These are phyloP conservation scores for Microctonus aethiopoides DNA, from an alignment of 2,888 invertebrate species.

Conservation along the genomic window DNA sequence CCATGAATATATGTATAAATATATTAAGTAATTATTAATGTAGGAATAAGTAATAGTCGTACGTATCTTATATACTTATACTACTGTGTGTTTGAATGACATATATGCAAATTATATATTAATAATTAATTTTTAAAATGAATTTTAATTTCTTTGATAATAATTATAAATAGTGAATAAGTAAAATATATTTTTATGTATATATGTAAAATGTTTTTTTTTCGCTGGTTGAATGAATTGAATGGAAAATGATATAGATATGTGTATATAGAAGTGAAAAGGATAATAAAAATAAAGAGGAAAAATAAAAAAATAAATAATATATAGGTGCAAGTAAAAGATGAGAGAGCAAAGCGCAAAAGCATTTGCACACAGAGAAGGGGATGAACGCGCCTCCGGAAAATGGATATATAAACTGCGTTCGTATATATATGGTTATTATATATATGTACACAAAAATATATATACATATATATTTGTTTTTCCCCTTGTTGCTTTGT, in stretches of 20 bases:
- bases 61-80: too few relatives aligned
- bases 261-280: slow-evolving; percentile 20
- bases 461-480: neutral
- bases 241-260: slow-evolving; percentile 10
- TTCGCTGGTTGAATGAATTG: neutral
- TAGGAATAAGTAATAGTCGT: too few relatives aligned
- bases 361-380: slow-evolving; percentile 6
- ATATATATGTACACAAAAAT: too few relatives aligned
- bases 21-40: too few relatives aligned
- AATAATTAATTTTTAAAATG: too few relatives aligned
- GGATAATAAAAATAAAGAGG: too few relatives aligned
- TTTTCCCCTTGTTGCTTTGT: slow-evolving; percentile 43
- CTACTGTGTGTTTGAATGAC: too few relatives aligned
- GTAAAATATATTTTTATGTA: too few relatives aligned
- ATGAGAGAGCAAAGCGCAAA: slow-evolving; percentile 6
- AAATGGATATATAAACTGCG: slow-evolving; percentile 53
- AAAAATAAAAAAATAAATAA: slow-evolving; percentile 8
- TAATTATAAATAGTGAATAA: too few relatives aligned
- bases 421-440: slow-evolving; percentile 36
- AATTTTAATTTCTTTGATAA: too few relatives aligned
- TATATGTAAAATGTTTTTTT: too few relatives aligned
- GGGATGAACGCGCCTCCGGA: slow-evolving; percentile 38
- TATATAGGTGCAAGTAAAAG: neutral
- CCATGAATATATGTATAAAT: neutral
- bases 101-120: too few relatives aligned